Evolutionary conservation across 2,797 vertebrate genomes (phyloP).

Genomic region (Cossypha niveicapilla): DNA sequence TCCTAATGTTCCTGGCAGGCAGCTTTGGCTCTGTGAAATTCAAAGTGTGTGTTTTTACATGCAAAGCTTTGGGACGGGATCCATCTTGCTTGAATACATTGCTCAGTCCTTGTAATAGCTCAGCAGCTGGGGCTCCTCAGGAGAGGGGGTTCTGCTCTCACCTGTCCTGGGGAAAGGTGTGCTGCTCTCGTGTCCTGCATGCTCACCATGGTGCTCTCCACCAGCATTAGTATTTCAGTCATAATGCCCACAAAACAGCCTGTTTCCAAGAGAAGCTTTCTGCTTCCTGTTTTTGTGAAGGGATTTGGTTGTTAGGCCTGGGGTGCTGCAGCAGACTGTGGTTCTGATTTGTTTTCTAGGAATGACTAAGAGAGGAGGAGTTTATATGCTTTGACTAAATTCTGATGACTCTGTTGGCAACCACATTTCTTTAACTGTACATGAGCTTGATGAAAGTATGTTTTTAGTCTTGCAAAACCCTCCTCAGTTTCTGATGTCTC

Average conservation of each 20-base stretch:
- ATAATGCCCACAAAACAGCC: background rate
- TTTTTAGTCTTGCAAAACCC: constrained; percentile 4
- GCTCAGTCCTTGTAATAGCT: fast-evolving
- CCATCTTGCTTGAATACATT: fast-evolving
- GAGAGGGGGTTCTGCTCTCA: background rate
- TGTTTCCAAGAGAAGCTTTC: background rate
- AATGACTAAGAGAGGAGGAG: constrained; percentile 54
- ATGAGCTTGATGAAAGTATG: background rate
- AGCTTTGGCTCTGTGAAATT: background rate
- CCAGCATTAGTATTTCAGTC: background rate
- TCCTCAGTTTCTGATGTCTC: background rate
- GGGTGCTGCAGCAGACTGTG: background rate
- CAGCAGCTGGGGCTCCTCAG: background rate
- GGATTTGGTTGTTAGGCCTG: background rate
- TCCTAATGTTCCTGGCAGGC: background rate
- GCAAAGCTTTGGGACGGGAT: background rate
- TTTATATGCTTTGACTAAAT: background rate
- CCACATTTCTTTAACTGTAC: background rate
- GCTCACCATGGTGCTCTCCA: background rate
- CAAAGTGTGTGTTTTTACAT: background rate
- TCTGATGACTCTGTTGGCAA: constrained; percentile 14
- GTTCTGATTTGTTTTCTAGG: constrained; percentile 57
- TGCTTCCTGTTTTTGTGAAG: constrained; percentile 20
- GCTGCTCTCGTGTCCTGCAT: fast-evolving
- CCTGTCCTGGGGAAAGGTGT: background rate